Conservation (phyloP, 2,888 invertebrate species). For the Cylindroiulus punctatus region DNA sequence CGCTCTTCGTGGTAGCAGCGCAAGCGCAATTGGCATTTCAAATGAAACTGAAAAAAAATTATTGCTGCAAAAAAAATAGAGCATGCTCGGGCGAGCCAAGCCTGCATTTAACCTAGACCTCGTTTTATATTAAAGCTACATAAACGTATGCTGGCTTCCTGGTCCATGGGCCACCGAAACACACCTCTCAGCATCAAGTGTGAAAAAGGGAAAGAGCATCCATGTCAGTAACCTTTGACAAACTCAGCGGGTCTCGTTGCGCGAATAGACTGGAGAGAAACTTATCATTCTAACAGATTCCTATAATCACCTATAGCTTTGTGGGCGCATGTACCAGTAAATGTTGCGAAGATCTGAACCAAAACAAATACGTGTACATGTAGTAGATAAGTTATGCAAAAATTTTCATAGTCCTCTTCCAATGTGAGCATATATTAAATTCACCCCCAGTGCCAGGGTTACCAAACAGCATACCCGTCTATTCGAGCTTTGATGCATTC, state of each 20-base stretch:
- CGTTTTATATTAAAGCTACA: neutral
- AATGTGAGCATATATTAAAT: neutral
- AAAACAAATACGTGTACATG: neutral
- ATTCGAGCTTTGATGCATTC: neutral
- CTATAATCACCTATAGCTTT: neutral
- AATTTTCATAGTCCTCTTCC: neutral
- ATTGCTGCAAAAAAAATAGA: conserved; percentile 32
- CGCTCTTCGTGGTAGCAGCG: conserved; percentile 34
- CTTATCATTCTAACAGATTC: neutral
- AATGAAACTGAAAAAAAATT: neutral
- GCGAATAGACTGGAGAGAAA: neutral
- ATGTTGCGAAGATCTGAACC: neutral
- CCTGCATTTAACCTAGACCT: neutral
- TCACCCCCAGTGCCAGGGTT: neutral
- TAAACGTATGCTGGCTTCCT: neutral
- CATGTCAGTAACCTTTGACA: conserved; percentile 21
- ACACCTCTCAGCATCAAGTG: neutral
- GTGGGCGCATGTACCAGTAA: neutral
- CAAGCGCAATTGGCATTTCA: conserved; percentile 30
- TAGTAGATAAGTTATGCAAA: neutral
- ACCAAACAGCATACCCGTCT: neutral
- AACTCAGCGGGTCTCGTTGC: neutral
- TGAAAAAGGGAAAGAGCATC: neutral
- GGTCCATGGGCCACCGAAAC: neutral
- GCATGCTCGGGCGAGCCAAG: neutral